Base-by-base conservation (phyloP, 2,113 vertebrate genomes). In the Parotia lawesii region DNA sequence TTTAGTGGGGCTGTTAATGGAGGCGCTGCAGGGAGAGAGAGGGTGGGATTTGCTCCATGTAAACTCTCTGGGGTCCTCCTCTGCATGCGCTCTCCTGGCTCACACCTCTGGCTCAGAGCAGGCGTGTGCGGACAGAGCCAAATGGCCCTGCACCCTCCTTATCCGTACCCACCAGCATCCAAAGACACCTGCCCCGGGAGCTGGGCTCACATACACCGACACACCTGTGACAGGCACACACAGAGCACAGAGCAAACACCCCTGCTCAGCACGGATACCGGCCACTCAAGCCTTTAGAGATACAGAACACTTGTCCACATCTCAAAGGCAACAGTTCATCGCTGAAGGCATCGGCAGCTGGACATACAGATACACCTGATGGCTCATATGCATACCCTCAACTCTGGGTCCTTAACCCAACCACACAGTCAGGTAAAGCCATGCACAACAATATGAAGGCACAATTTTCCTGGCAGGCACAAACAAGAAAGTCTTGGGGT, bases 1-100 rank as follows among this genome's bases (percentile, higher is more conserved):
- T 98, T 98, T 98, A 98, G 97, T 94, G 97, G 97, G 97, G 97
- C 98, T 98, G 97, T 98, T 98, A 97, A 98, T 97, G 98, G 98
- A 98, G 97, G 98, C 95, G 16, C 98, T 90, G 97, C 97, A 97
- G 97, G 98, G 96, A 98, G 97, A 95, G 64, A 10, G 35, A 89
- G 62, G 76, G 71, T 94, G 95, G 85, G 90, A 75, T 87, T 47
- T 82, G 80, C 70, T 86, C 60, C 35, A 0, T 19, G 89, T 62
- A 62, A 73, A 73, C 93, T 91, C 16, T 0, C 75, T 0, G 5
- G 74, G 74, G 8, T 94, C 90, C 71, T 44, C 85, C 64, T 51
- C 74, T 37, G 73, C 64, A 2, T 3, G 3, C 48, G 14, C 85
- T 76, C 38, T 27, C 40, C 69, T 48, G 2, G 2, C 65, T 83